These are phyloP conservation scores for Tursiops truncatus DNA, from an alignment of 2,113 vertebrate genomes.

Conservation along the genomic window DNA sequence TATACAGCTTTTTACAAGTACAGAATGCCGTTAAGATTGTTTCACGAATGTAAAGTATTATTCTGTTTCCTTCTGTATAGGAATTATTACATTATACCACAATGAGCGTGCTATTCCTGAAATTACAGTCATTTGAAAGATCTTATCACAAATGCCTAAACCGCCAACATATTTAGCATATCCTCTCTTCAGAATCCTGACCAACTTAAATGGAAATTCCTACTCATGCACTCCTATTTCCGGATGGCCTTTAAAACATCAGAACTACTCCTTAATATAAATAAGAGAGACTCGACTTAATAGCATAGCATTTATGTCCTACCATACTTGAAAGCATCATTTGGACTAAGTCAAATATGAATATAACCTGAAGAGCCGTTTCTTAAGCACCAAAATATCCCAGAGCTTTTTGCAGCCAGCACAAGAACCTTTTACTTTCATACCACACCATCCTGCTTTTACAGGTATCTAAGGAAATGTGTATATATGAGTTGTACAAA, in stretches of 20 bases:
- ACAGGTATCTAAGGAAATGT: background rate
- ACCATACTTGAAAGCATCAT: background rate
- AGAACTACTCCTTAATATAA: conserved; percentile 53
- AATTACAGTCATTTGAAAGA: conserved; percentile 43
- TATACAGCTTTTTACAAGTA: background rate
- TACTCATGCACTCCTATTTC: conserved; percentile 41
- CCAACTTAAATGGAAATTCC: conserved; percentile 57
- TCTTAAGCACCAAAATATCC: background rate
- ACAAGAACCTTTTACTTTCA: background rate
- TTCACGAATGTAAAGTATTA: conserved; percentile 43
- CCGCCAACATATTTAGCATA: background rate
- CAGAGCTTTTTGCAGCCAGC: conserved; percentile 55
- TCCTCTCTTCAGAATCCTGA: background rate
- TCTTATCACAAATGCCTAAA: conserved; percentile 12
- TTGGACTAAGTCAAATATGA: conserved; percentile 60
- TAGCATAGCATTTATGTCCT: background rate
- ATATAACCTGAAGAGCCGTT: conserved; percentile 28
- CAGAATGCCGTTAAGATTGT: background rate
- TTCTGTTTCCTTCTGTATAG: conserved; percentile 53
- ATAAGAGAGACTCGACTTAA: conserved; percentile 5
- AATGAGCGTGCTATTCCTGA: background rate
- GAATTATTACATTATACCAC: background rate
- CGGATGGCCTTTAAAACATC: conserved; percentile 5
- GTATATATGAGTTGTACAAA: background rate
- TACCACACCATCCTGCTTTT: conserved; percentile 43